phyloP scores from a whole-genome alignment of 2,888 invertebrate species.

The Erpobdella octoculata region DNA sequence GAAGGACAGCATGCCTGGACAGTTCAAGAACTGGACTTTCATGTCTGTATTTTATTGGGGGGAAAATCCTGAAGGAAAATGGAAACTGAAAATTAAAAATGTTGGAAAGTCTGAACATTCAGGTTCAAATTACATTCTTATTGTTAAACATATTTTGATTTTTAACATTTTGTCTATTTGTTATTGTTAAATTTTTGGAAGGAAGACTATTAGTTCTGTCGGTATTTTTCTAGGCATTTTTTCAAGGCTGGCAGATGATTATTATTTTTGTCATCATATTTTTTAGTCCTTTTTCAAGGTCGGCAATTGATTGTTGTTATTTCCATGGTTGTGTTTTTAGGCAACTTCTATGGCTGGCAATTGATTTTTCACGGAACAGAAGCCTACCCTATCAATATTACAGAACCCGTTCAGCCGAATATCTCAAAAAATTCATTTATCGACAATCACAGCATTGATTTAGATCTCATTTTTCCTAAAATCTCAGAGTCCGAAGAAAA shows the following conservation, averaged over 20 bases:
- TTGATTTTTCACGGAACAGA: conserved; percentile 21
- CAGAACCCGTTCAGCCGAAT: background rate
- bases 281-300: background rate
- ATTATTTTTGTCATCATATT: background rate
- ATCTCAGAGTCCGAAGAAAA: too few relatives aligned
- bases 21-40: conserved; percentile 96
- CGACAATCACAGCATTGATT: background rate
- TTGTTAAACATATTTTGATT: background rate
- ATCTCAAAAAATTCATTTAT: background rate
- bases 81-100: conserved; percentile 82
- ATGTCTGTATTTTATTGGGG: conserved; percentile 99
- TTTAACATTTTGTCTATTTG: background rate
- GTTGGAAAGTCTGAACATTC: conserved; percentile 14
- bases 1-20: conserved; percentile 75
- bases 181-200: background rate
- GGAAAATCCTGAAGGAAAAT: conserved; percentile 81
- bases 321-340: too few relatives aligned
- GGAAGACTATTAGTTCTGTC: background rate
- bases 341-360: conserved; percentile 21
- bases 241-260: too few relatives aligned
- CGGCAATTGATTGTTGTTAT: background rate
- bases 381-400: background rate
- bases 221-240: background rate
- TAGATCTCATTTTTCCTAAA: too few relatives aligned
- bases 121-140: background rate